phyloP scores from a whole-genome alignment of 1,140 invertebrate genomes.

The Aphelinus certus region DNA sequence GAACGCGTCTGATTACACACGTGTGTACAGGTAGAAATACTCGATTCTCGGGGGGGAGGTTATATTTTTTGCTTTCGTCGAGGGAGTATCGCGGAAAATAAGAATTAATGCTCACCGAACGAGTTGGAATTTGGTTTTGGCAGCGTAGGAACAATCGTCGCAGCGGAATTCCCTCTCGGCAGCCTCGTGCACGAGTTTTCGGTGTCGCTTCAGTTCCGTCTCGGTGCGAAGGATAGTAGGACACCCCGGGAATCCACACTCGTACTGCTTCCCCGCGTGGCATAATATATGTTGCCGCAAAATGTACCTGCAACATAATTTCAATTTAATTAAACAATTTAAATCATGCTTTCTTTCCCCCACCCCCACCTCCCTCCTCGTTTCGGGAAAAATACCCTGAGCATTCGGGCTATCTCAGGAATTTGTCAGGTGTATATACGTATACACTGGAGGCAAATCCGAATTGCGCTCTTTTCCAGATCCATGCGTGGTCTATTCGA shows the following conservation, averaged over 20 bases:
- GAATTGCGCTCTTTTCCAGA: too few relatives aligned
- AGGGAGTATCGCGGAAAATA: too few relatives aligned
- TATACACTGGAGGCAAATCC: too few relatives aligned
- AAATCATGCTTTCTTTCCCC: slow-evolving; percentile 1
- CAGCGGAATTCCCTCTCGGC: slow-evolving; percentile 69
- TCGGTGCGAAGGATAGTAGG: slow-evolving; percentile 68
- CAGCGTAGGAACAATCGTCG: slow-evolving; percentile 72
- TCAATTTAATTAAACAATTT: not conserved
- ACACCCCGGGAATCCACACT: slow-evolving; percentile 69
- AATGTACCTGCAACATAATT: slow-evolving; percentile 63
- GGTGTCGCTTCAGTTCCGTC: slow-evolving; percentile 67
- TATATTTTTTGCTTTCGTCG: too few relatives aligned
- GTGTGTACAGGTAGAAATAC: too few relatives aligned
- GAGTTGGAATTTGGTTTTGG: slow-evolving; percentile 72
- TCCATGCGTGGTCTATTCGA: too few relatives aligned
- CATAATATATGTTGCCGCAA: slow-evolving; percentile 72
- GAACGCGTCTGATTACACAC: not conserved
- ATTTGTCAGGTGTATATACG: too few relatives aligned
- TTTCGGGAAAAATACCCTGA: not conserved
- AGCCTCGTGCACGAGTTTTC: slow-evolving; percentile 58
- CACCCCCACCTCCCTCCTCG: not conserved
- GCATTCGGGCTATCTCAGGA: not conserved
- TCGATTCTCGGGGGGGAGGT: too few relatives aligned
- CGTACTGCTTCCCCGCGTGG: slow-evolving; percentile 69
- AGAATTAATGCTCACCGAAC: slow-evolving; percentile 64